phyloP scores from a whole-genome alignment of 2,113 vertebrate species.

The Dicerorhinus sumatrensis region DNA sequence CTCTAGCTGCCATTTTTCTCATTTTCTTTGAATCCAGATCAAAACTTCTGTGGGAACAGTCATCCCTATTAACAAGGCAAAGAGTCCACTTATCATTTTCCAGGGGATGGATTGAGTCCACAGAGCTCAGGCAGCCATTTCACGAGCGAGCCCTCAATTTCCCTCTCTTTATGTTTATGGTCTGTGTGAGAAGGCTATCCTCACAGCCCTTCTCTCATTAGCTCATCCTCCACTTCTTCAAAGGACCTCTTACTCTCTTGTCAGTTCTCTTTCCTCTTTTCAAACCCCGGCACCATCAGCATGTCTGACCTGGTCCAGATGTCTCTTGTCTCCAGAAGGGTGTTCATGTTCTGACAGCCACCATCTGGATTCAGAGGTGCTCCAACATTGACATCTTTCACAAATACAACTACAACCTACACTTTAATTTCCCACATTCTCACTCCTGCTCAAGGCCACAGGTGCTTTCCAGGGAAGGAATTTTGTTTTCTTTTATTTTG shows the following conservation, averaged over 20 bases:
- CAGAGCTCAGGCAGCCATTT: neutral
- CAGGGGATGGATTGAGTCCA: neutral
- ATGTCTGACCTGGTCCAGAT: neutral
- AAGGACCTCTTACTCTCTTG: neutral
- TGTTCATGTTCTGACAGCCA: neutral
- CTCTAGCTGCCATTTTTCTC: neutral
- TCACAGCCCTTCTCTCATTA: neutral
- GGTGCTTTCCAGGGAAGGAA: neutral
- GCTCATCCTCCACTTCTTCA: neutral
- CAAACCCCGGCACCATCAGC: fast-evolving
- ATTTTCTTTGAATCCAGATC: neutral
- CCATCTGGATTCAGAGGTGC: neutral
- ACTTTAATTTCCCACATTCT: neutral
- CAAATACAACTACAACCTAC: neutral
- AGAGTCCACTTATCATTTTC: neutral
- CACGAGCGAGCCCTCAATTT: neutral
- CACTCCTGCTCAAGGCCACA: neutral
- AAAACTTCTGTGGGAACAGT: neutral
- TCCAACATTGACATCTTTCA: neutral
- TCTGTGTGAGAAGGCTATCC: neutral
- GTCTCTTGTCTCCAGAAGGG: neutral
- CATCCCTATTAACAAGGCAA: neutral
- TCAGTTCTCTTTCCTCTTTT: neutral
- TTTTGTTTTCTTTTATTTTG: neutral
- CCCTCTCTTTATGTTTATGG: no score